A percentile compares a stretch with the other conserved stretches of the same genome.
Evolutionary conservation across 1,140 invertebrate genomes (phyloP).

Genomic region (Drosophila dunni): DNA sequence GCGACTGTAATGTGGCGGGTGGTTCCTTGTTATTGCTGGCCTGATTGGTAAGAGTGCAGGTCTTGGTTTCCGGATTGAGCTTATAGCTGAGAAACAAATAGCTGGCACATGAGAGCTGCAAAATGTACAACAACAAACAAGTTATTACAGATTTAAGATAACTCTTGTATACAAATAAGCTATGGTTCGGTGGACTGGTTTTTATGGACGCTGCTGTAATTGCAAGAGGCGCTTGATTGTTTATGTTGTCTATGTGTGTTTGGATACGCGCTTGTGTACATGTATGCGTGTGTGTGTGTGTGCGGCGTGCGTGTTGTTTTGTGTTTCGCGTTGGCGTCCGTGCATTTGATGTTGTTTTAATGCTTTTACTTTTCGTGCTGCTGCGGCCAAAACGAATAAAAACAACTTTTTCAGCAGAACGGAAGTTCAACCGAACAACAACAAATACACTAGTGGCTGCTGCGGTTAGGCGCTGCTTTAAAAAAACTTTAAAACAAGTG

Average conservation of each 20-base stretch:
- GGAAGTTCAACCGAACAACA: constrained; percentile 51
- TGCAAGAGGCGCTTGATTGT: constrained; percentile 41
- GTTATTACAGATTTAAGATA: constrained; percentile 1
- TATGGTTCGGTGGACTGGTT: constrained; percentile 10
- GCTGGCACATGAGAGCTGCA: constrained; percentile 93
- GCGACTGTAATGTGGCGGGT: constrained; percentile 86
- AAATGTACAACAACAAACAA: constrained; percentile 59
- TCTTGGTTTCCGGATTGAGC: constrained; percentile 88
- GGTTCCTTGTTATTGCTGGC: constrained; percentile 87
- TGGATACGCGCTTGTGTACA: constrained; percentile 9
- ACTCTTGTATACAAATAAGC: background rate
- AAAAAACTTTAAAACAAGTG: constrained; percentile 41
- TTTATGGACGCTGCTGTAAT: constrained; percentile 19
- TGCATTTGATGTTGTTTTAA: constrained; percentile 60
- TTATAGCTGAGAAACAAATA: constrained; percentile 96
- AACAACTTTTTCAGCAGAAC: constrained; percentile 40
- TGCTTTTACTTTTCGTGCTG: constrained; percentile 51
- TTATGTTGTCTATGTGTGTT: constrained; percentile 25
- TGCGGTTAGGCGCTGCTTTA: constrained; percentile 39
- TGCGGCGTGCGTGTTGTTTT: constrained; percentile 57
- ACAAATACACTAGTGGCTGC: constrained; percentile 48
- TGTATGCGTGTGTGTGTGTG: constrained; percentile 25
- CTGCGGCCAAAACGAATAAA: constrained; percentile 64
- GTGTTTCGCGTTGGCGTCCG: constrained; percentile 63
- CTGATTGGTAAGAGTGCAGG: constrained; percentile 89